Conservation (phyloP, 1,140 invertebrate species). For the Euglossa dilemma region DNA sequence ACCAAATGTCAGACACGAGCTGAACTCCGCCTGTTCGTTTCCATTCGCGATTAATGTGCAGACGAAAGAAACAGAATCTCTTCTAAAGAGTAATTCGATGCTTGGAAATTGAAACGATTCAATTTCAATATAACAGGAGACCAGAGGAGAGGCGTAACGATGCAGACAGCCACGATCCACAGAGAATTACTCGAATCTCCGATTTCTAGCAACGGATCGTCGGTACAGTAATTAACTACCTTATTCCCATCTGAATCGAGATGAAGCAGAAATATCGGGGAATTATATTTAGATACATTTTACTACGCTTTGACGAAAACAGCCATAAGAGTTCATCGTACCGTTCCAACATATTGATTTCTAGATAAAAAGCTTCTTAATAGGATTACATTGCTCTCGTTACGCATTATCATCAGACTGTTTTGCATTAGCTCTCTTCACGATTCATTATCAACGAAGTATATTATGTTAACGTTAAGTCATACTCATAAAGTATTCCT, state of each 20-base stretch:
- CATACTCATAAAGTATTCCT: not conserved
- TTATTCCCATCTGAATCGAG: not conserved
- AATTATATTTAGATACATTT: constrained; percentile 8
- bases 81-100: not conserved
- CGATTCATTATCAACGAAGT: constrained; percentile 29
- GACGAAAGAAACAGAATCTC: not conserved
- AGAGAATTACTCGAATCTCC: not conserved
- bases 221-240: not conserved
- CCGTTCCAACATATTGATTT: not conserved
- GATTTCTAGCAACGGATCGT: not conserved
- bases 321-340: constrained; percentile 2
- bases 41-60: not conserved
- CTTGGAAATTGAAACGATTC: constrained; percentile 6
- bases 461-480: constrained; percentile 26
- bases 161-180: not conserved
- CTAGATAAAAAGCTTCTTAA: constrained; percentile 6
- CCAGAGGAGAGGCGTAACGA: not conserved
- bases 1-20: constrained; percentile 39
- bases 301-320: not conserved
- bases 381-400: constrained; percentile 30
- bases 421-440: constrained; percentile 21
- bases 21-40: not conserved
- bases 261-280: not conserved
- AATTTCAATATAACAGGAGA: not conserved
- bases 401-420: not conserved